A percentile compares a stretch with the other conserved stretches of the same genome.
Conservation (phyloP, 2,113 vertebrate species). For the Proterorhinus semilunaris region DNA sequence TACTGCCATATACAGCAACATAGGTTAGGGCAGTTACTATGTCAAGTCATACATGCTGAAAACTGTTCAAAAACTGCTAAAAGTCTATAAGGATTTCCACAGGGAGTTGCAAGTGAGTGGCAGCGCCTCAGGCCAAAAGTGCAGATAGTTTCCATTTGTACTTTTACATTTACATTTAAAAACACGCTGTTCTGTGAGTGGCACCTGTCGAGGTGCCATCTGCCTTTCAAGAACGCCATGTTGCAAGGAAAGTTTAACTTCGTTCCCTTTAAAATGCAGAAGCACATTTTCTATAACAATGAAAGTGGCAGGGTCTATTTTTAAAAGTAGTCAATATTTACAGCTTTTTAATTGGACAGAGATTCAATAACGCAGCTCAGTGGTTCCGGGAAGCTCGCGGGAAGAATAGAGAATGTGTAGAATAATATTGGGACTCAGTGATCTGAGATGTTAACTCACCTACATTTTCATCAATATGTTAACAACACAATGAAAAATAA, state of each 20-base stretch:
- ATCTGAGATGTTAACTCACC: background rate
- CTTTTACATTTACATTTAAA: background rate
- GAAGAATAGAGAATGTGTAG: no score
- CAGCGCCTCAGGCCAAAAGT: constrained; percentile 12
- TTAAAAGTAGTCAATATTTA: background rate
- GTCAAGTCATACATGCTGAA: background rate
- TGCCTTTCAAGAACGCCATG: constrained; percentile 1
- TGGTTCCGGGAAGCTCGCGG: background rate
- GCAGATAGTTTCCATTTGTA: constrained; percentile 29
- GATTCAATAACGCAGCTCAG: background rate
- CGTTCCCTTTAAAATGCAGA: background rate
- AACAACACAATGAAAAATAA: no score
- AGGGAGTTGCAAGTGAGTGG: constrained; percentile 16
- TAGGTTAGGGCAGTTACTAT: background rate
- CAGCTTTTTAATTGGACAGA: background rate
- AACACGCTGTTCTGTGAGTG: background rate
- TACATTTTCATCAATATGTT: no score
- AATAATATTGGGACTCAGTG: background rate
- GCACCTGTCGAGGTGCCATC: constrained; percentile 8
- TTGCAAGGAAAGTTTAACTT: background rate
- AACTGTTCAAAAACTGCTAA: background rate
- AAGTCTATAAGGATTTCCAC: background rate
- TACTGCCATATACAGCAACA: no score
- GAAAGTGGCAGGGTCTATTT: background rate
- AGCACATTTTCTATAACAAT: background rate